Conservation (phyloP, 2,888 invertebrate species). For the Sinelater perroti region DNA sequence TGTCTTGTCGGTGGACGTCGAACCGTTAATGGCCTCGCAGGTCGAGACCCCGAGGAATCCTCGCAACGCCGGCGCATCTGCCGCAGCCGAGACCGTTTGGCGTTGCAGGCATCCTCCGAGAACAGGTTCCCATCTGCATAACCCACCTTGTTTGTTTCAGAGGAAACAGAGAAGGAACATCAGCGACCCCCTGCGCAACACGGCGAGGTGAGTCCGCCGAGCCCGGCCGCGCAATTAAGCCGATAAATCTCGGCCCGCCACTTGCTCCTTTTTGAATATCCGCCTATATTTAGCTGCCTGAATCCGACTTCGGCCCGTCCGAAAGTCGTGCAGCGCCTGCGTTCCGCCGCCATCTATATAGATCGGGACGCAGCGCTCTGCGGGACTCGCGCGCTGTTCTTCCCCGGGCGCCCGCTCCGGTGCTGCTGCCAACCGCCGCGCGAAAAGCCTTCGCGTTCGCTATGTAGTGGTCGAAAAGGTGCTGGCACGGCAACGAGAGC, state of each 20-base stretch:
- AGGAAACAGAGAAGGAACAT: conserved; percentile 78
- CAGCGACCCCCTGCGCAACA: conserved; percentile 82
- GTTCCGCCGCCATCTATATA: conserved; percentile 19
- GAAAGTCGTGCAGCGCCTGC: conserved; percentile 34
- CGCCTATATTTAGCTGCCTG: conserved; percentile 28
- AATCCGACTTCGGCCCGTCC: conserved; percentile 28
- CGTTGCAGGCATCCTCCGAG: conserved; percentile 1
- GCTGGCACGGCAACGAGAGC: too few relatives aligned
- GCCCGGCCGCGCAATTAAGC: neutral
- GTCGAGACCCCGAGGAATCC: too few relatives aligned
- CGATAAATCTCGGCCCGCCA: conserved; percentile 13
- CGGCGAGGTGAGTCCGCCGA: conserved; percentile 73
- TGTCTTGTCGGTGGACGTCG: too few relatives aligned
- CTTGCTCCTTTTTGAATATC: conserved; percentile 23
- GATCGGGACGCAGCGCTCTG: conserved; percentile 21
- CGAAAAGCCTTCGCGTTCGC: too few relatives aligned
- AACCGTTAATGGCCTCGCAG: too few relatives aligned
- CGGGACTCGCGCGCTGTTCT: conserved; percentile 20
- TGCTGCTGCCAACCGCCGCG: too few relatives aligned
- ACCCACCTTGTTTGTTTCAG: conserved; percentile 57
- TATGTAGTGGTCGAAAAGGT: neutral
- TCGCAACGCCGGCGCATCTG: too few relatives aligned
- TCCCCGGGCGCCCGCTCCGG: conserved; percentile 10
- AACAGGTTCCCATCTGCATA: conserved; percentile 24
- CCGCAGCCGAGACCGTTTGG: conserved; percentile 10